These are phyloP conservation scores for Drosophila kurseongensis DNA, from an alignment of 1,140 invertebrate genomes.

Conservation along the genomic window DNA sequence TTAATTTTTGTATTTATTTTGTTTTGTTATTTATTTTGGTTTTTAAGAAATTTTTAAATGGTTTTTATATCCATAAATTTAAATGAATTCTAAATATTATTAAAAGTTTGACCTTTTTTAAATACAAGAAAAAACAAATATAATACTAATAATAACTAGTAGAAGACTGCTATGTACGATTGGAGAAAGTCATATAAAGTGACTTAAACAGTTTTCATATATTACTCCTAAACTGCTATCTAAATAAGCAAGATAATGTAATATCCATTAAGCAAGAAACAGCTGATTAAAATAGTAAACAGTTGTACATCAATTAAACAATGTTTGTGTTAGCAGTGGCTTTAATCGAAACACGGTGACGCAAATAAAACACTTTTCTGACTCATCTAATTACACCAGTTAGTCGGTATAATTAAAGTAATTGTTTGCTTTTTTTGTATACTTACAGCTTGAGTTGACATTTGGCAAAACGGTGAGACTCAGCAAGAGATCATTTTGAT, in stretches of 20 bases:
- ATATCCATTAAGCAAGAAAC: neutral
- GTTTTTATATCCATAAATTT: no score
- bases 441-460: slow-evolving; percentile 89
- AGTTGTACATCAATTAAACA: neutral
- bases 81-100: no score
- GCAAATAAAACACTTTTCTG: neutral
- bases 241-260: neutral
- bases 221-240: neutral
- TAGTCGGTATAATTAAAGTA: neutral
- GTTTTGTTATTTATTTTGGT: no score
- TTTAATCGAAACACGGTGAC: neutral
- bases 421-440: neutral
- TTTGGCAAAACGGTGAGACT: slow-evolving; percentile 91
- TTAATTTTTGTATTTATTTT: no score
- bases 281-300: neutral
- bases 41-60: no score
- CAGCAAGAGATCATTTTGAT: slow-evolving; percentile 87
- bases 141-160: neutral
- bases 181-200: no score
- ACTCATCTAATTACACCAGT: neutral
- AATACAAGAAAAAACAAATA: no score
- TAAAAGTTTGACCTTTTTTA: neutral
- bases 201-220: no score
- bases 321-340: neutral
- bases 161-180: no score